Evolutionary conservation across 53 echinoderm and acorn worm genomes (phyloP).

Genomic region (Zoroaster sp.): DNA sequence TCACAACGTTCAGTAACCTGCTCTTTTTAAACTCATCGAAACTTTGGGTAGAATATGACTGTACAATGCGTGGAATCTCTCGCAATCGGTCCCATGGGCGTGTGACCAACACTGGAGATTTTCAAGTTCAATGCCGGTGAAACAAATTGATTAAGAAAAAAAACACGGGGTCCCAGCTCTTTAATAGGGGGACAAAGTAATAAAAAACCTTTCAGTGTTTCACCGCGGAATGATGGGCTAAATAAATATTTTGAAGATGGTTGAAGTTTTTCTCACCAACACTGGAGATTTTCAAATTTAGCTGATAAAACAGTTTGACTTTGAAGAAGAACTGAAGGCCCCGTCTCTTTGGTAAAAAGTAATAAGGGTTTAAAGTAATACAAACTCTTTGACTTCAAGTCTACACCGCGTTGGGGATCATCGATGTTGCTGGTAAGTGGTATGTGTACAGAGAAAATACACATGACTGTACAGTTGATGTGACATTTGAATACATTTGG

Average conservation of each 20-base stretch:
- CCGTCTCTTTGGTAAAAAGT: background rate
- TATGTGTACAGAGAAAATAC: too few relatives aligned
- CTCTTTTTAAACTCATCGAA: conserved; percentile 9
- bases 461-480: too few relatives aligned
- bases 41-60: background rate
- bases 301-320: conserved; percentile 10
- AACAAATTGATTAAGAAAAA: conserved; percentile 10
- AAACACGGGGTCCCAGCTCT: background rate
- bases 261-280: too few relatives aligned
- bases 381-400: too few relatives aligned
- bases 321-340: background rate
- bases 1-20: background rate
- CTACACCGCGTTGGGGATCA: too few relatives aligned
- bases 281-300: background rate
- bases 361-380: too few relatives aligned
- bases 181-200: background rate
- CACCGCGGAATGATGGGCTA: background rate
- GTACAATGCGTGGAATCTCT: background rate
- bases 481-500: too few relatives aligned
- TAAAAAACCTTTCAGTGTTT: background rate
- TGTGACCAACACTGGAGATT: background rate
- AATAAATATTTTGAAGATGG: too few relatives aligned
- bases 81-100: background rate
- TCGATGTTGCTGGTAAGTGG: too few relatives aligned
- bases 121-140: conserved; percentile 22